Conservation (phyloP, 2,797 vertebrate species). For the Helicolenus hilgendorfi region DNA sequence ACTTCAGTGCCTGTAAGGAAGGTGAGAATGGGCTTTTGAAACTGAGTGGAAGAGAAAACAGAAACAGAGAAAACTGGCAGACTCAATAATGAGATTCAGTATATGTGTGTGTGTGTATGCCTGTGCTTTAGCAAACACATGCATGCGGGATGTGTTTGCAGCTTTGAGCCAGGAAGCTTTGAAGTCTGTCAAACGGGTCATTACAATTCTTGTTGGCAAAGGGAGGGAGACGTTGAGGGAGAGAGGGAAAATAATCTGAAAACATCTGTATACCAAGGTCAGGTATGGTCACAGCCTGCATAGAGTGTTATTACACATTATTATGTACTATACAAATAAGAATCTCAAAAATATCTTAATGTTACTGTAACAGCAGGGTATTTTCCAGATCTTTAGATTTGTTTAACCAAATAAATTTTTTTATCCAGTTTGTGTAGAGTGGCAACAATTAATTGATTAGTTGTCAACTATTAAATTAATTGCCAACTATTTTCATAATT, state of each 20-base stretch:
- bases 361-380: neutral
- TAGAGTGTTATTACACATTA: neutral
- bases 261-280: slow-evolving; percentile 14
- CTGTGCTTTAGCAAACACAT: slow-evolving; percentile 17
- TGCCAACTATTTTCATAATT: too few relatives aligned
- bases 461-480: too few relatives aligned
- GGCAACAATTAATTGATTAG: too few relatives aligned
- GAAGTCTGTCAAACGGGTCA: slow-evolving; percentile 47
- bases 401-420: neutral
- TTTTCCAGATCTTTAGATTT: neutral
- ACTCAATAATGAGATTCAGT: slow-evolving; percentile 35
- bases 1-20: slow-evolving; percentile 56
- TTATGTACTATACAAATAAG: neutral
- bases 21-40: slow-evolving; percentile 67
- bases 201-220: slow-evolving; percentile 51
- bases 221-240: neutral
- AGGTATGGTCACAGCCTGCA: neutral
- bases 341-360: neutral
- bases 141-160: slow-evolving; percentile 31
- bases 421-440: neutral
- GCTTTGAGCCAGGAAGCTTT: slow-evolving; percentile 42
- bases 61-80: neutral
- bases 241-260: neutral
- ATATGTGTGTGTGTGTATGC: slow-evolving; percentile 1
- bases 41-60: neutral